Conservation (phyloP, 2,888 invertebrate species). For the Epirrhoe tristata region DNA sequence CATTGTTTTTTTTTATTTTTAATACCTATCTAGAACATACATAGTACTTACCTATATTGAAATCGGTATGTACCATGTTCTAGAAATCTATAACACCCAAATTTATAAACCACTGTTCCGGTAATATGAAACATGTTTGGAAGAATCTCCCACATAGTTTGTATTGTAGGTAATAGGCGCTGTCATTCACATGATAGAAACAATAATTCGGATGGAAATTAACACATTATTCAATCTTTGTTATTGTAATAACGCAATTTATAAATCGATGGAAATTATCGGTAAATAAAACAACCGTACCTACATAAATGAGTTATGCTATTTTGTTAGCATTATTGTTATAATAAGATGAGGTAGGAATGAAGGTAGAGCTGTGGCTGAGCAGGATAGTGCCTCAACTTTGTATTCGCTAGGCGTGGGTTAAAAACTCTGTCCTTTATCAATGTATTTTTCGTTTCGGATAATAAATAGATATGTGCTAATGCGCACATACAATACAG, state of each 20-base stretch:
- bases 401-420: no score
- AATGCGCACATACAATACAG: no score
- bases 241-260: slow-evolving; percentile 21
- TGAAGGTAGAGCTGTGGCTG: not conserved
- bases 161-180: slow-evolving; percentile 42
- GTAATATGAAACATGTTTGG: slow-evolving; percentile 1
- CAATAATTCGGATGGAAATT: slow-evolving; percentile 27
- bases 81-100: not conserved
- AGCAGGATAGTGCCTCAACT: no score
- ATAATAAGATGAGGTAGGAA: not conserved
- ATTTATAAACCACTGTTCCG: not conserved
- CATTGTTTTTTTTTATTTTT: no score
- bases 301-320: not conserved
- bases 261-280: slow-evolving; percentile 15
- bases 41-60: no score
- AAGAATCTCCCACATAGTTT: slow-evolving; percentile 35
- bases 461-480: no score
- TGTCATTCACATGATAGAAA: slow-evolving; percentile 37
- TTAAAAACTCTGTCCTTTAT: no score
- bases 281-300: slow-evolving; percentile 4
- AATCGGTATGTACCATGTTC: no score
- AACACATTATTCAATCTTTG: slow-evolving; percentile 29
- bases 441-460: no score
- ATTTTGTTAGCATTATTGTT: not conserved
- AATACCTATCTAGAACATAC: no score